These are phyloP conservation scores for Lacerta viridis DNA, from an alignment of 2,797 vertebrate genomes.

Conservation along the genomic window DNA sequence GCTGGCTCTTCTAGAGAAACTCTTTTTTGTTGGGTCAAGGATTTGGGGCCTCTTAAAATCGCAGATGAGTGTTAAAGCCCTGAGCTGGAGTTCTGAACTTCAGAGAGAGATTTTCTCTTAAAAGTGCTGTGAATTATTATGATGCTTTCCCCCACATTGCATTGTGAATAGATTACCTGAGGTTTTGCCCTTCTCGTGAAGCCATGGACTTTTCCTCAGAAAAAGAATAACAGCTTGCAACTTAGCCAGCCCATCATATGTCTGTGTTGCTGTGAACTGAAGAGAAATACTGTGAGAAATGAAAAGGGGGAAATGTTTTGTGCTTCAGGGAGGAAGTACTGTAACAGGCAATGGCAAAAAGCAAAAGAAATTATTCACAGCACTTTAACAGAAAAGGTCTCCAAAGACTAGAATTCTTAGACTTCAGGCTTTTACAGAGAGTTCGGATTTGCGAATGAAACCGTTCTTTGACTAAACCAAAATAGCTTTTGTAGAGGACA, in stretches of 20 bases:
- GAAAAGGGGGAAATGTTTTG: constrained; percentile 44
- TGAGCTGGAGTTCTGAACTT: constrained; percentile 34
- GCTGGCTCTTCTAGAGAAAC: constrained; percentile 27
- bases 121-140: constrained; percentile 47
- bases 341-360: constrained; percentile 39
- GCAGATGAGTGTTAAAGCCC: constrained; percentile 59
- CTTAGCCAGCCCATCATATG: constrained; percentile 39
- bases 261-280: constrained; percentile 36
- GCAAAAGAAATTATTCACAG: constrained; percentile 60
- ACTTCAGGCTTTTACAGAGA: constrained; percentile 58
- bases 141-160: neutral
- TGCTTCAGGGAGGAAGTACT: constrained; percentile 60
- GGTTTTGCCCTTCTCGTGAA: constrained; percentile 51
- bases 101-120: constrained; percentile 55
- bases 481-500: constrained; percentile 31
- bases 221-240: constrained; percentile 52
- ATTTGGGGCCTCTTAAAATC: constrained; percentile 59
- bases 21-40: constrained; percentile 40
- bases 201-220: constrained; percentile 49
- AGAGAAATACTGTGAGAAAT: constrained; percentile 42
- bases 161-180: constrained; percentile 59
- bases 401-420: constrained; percentile 63
- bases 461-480: constrained; percentile 62
- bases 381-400: constrained; percentile 60
- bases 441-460: constrained; percentile 68